A percentile compares a stretch with the other conserved stretches of the same genome.
Conservation (phyloP, 2,888 invertebrate species). For the Leptinotarsa peninsularis region DNA sequence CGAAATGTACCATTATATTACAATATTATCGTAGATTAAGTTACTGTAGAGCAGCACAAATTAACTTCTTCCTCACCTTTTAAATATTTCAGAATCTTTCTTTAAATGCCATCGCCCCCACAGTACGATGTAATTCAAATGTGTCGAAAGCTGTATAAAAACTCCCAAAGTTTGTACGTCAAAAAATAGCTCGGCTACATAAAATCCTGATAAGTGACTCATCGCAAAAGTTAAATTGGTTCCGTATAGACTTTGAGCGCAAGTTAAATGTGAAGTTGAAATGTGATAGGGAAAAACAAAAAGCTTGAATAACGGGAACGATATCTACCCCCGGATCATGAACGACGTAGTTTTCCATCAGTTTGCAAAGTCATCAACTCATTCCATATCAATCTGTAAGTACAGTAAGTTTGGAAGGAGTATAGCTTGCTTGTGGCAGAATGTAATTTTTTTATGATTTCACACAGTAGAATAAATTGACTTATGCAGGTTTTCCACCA, state of each 20-base stretch:
- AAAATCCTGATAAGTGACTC: constrained; percentile 45
- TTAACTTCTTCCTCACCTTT: too few species aligned
- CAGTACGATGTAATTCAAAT: neutral
- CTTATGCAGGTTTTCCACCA: too few species aligned
- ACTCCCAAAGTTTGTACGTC: constrained; percentile 22
- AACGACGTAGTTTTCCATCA: constrained; percentile 53
- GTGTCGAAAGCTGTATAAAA: neutral
- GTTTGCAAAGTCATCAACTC: constrained; percentile 50
- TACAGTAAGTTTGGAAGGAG: too few species aligned
- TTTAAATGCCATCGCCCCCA: too few species aligned
- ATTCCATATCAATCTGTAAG: constrained; percentile 47
- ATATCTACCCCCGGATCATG: constrained; percentile 52
- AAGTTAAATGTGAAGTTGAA: constrained; percentile 46
- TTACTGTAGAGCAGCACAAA: too few species aligned
- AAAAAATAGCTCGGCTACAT: constrained; percentile 39
- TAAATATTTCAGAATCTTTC: too few species aligned
- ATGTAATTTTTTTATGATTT: too few species aligned
- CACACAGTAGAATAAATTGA: too few species aligned
- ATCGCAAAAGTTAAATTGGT: constrained; percentile 51
- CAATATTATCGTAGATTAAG: too few species aligned
- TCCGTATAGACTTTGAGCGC: constrained; percentile 46
- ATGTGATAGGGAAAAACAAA: constrained; percentile 43
- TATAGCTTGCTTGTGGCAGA: too few species aligned
- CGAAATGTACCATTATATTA: too few species aligned
- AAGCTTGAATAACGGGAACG: constrained; percentile 47